phyloP scores from a whole-genome alignment of 1,140 invertebrate species.

The Conus ventricosus region DNA sequence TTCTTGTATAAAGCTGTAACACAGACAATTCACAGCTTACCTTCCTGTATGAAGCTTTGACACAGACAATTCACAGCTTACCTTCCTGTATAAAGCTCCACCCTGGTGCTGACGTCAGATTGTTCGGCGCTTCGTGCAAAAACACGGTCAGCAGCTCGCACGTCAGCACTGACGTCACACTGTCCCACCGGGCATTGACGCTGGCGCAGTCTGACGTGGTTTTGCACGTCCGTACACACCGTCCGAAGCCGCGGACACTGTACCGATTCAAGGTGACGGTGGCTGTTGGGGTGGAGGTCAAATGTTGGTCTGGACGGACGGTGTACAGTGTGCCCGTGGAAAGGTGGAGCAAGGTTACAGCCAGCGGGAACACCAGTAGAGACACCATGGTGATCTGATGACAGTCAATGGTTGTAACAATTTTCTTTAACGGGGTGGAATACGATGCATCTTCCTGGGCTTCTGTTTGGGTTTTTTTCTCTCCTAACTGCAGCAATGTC shows the following conservation, averaged over 20 bases:
- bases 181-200: conserved; percentile 4
- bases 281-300: not conserved
- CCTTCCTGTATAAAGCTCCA: not conserved
- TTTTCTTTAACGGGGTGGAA: too few relatives aligned
- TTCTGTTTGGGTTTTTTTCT: too few relatives aligned
- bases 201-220: not conserved
- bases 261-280: not conserved
- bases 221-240: not conserved
- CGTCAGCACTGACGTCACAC: not conserved
- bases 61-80: too few relatives aligned
- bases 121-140: not conserved
- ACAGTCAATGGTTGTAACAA: too few relatives aligned
- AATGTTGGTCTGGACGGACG: not conserved
- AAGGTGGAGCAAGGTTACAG: not conserved
- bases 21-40: too few relatives aligned
- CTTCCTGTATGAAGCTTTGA: too few relatives aligned
- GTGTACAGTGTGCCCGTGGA: not conserved
- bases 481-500: too few relatives aligned
- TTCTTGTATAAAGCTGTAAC: too few relatives aligned
- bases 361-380: not conserved
- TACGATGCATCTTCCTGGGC: too few relatives aligned
- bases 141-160: not conserved
- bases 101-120: not conserved
- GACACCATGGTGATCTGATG: not conserved
- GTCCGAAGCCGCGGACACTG: too few relatives aligned